A percentile compares a stretch with the other conserved stretches of the same genome.
Conservation (phyloP, 37 sponge, comb jelly and placozoan species). For the Beroe ovata region DNA sequence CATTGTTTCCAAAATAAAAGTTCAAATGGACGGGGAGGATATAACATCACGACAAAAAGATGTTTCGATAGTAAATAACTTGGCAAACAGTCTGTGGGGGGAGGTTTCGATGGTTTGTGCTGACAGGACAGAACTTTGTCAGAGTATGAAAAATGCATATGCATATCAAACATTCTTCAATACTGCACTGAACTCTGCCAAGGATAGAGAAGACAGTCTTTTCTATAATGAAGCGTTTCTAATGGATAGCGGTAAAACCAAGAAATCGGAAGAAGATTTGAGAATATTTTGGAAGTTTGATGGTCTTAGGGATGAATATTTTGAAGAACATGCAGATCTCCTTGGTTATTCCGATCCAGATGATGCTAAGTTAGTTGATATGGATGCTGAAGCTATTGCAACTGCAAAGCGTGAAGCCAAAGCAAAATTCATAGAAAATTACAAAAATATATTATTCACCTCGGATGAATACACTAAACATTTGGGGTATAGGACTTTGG, state of each 20-base stretch:
- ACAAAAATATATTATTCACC: neutral
- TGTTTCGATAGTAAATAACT: neutral
- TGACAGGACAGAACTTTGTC: neutral
- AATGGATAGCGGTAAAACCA: neutral
- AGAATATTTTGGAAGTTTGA: constrained; percentile 16
- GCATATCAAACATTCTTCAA: constrained; percentile 1
- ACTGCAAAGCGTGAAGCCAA: neutral
- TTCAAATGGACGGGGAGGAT: neutral
- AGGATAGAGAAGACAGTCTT: neutral
- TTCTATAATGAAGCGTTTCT: constrained; percentile 12
- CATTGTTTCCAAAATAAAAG: constrained; percentile 2
- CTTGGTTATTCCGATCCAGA: neutral
- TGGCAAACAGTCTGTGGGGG: constrained; percentile 30
- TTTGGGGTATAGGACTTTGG: neutral
- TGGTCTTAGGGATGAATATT: neutral
- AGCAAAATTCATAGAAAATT: neutral
- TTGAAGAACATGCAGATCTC: neutral
- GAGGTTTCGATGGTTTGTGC: neutral
- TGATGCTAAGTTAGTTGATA: too few species aligned
- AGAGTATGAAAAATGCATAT: constrained; percentile 10
- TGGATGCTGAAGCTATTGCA: too few species aligned
- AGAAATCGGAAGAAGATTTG: neutral
- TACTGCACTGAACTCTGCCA: neutral
- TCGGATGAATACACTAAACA: neutral
- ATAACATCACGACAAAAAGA: neutral